These are phyloP conservation scores for Labeo rohita DNA, from an alignment of 2,113 vertebrate species.

Conservation along the genomic window DNA sequence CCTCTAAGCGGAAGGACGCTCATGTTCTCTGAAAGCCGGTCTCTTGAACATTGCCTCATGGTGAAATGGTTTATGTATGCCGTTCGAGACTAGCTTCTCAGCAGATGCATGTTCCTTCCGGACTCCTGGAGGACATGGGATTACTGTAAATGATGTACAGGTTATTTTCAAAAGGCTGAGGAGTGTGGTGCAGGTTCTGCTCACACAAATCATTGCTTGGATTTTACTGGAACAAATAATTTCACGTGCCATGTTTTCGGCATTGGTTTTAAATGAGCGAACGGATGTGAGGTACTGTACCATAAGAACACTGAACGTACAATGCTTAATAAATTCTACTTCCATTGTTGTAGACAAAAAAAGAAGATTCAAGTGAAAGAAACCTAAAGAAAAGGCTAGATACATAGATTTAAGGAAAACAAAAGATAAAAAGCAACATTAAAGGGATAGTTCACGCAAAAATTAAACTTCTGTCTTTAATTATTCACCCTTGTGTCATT, in stretches of 20 bases:
- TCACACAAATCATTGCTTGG: constrained; percentile 13
- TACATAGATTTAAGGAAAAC: not conserved
- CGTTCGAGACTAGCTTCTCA: not conserved
- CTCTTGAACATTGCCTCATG: constrained; percentile 31
- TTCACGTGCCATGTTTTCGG: not conserved
- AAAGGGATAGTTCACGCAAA: too few relatives aligned
- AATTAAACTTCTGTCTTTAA: too few relatives aligned
- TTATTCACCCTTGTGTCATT: too few relatives aligned
- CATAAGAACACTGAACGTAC: not conserved
- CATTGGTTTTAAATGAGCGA: not conserved
- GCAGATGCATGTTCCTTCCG: constrained; percentile 33
- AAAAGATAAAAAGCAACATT: too few relatives aligned
- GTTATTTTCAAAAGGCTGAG: constrained; percentile 34
- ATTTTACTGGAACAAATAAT: constrained; percentile 26
- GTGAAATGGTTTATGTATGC: constrained; percentile 45
- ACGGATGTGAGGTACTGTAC: not conserved
- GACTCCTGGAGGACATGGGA: constrained; percentile 44
- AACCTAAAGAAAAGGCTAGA: not conserved
- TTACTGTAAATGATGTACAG: constrained; percentile 42
- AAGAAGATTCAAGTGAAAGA: not conserved
- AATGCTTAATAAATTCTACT: too few relatives aligned
- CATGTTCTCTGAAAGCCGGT: constrained; percentile 54
- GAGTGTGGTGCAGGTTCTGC: constrained; percentile 25
- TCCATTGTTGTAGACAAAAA: too few relatives aligned
- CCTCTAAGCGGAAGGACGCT: constrained; percentile 58